Conservation (phyloP, 2,113 vertebrate species). For the Terrapene triunguis region DNA sequence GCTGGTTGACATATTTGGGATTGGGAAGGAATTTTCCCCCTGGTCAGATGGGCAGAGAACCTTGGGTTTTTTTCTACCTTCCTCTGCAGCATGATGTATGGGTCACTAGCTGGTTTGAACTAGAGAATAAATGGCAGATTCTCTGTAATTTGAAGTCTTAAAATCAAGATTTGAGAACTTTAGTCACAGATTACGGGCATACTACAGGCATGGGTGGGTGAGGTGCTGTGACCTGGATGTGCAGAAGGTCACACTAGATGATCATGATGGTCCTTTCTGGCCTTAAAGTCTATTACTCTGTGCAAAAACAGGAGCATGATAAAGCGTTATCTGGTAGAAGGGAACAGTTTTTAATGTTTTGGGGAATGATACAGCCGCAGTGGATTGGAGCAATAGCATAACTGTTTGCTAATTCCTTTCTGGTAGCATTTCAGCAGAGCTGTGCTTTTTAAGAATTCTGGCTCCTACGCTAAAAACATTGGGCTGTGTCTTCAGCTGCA, state of each 20-base stretch:
- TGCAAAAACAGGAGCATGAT: constrained; percentile 57
- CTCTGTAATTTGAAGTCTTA: background rate
- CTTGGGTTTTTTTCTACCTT: background rate
- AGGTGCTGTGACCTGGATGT: background rate
- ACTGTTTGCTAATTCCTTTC: constrained; percentile 36
- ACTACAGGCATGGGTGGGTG: background rate
- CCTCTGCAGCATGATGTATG: background rate
- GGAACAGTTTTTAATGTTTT: constrained; percentile 64
- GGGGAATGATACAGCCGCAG: constrained; percentile 58
- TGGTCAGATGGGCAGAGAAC: background rate
- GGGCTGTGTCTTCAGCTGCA: background rate
- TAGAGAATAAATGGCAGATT: background rate
- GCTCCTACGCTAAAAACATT: background rate
- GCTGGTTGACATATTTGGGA: background rate
- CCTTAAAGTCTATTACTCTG: background rate
- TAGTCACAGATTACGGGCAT: background rate
- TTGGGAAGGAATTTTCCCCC: background rate
- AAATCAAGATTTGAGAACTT: background rate
- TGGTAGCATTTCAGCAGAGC: background rate
- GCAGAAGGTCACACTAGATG: background rate
- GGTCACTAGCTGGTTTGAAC: background rate
- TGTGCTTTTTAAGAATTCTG: background rate
- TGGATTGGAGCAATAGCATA: constrained; percentile 40
- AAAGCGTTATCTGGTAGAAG: constrained; percentile 65
- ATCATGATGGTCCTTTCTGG: background rate